These are phyloP conservation scores for Bostrychus sinensis DNA, from an alignment of 2,113 vertebrate genomes.

Conservation along the genomic window DNA sequence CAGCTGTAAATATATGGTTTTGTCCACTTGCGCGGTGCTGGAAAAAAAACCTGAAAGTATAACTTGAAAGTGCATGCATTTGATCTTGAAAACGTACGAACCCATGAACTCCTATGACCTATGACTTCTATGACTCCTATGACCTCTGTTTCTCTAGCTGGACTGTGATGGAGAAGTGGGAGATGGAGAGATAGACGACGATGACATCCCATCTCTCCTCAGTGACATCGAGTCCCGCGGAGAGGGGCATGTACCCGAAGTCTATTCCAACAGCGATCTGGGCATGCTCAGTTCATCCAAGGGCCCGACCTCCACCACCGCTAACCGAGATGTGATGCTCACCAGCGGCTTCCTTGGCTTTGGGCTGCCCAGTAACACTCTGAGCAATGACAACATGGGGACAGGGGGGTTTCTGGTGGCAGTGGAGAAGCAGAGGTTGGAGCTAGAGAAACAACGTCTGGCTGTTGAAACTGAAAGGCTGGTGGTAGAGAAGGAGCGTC, in stretches of 20 bases:
- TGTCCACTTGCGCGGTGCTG: too few species aligned
- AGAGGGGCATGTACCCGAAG: slow-evolving; percentile 83
- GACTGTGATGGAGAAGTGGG: slow-evolving; percentile 59
- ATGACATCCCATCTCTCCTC: slow-evolving; percentile 89
- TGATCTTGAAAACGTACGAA: too few species aligned
- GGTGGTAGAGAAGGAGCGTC: slow-evolving; percentile 88
- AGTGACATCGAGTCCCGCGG: slow-evolving; percentile 83
- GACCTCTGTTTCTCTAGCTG: slow-evolving; percentile 55
- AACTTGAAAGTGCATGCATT: too few species aligned
- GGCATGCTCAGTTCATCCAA: slow-evolving; percentile 85
- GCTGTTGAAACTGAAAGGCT: slow-evolving; percentile 88
- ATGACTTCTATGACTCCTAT: too few species aligned
- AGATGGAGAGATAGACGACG: slow-evolving; percentile 86
- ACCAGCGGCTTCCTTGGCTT: slow-evolving; percentile 29
- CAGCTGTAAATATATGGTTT: too few species aligned
- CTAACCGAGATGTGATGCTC: slow-evolving; percentile 56
- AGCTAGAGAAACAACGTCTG: slow-evolving; percentile 89
- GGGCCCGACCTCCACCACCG: slow-evolving; percentile 62
- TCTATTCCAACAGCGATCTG: slow-evolving; percentile 86
- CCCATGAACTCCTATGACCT: too few species aligned
- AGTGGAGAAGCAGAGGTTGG: slow-evolving; percentile 91
- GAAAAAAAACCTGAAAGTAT: too few species aligned
- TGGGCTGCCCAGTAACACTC: background rate
- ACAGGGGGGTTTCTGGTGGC: slow-evolving; percentile 85
- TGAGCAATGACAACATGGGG: slow-evolving; percentile 71